Evolutionary conservation across 92 coral and sea anemone genomes (phyloP), one percentile per base, ranked within the genome.

Genomic region (Parazoanthus atlanticus): DNA sequence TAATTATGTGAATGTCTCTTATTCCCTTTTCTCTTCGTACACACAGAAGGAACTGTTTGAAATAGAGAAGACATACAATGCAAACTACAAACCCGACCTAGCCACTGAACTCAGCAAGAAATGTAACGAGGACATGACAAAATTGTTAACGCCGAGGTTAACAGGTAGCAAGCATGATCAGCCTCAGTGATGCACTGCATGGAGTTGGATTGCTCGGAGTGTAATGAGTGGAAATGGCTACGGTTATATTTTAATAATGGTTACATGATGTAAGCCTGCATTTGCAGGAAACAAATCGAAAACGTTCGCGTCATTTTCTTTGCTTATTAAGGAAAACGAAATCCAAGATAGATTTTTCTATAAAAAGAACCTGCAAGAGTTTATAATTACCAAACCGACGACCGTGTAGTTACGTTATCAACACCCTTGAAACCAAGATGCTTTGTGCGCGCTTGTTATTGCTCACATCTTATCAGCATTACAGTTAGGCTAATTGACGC

Each of bases 121-220:
- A 8, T 74, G 78, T 47, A 74, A 33, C 78, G 47, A 74, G 78
- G 78, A 74, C 78, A 33, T 74, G 41, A 74, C 31, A 23, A 74
- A 30, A 25, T 74, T 74, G 43, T 40, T 74, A 32, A 74, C 28
- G 30, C 47, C 78, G 23, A 33, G 78, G 25, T 47, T 74, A 34
- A 74, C 78, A 74, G 78, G 78, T 33, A 74, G 78, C 41, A 33
- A 74, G 25, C 21, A 56, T 56, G 65, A 12, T 3, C 65, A 56
- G 5, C 65, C 65, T 15, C 49, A 46, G 0, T 56, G 65, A 56
- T 56, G 65, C 65, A 56, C 25, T 56, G 25, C 25, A 56, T 56
- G 65, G 65, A 56, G 25, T 56, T 16, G 65, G 65, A 56, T 56
- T 56, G 19, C 65, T 2, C 6, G 23, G 65, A 15, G 19, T 56